Base-by-base conservation (phyloP, 2,797 vertebrate species). In the Helicolenus hilgendorfi region DNA sequence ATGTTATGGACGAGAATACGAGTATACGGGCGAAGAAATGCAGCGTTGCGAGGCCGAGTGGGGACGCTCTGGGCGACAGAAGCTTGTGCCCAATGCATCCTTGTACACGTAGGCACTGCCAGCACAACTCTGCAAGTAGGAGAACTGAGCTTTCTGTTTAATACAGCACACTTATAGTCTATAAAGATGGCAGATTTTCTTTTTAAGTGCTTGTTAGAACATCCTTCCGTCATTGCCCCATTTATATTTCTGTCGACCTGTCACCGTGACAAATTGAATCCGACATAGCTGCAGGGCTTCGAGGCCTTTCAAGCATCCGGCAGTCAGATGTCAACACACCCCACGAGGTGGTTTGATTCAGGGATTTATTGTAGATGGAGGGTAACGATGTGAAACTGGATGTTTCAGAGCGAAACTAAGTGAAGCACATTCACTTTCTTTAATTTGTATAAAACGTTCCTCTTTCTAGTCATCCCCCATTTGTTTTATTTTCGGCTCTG, bases 321-420 rank as follows among this genome's bases (percentile, higher is more conserved):
- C 24, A 26, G 7, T n/a, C 22, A 11, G 14, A 60, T 45, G 15
- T 63, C 53, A 80, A 33, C 77, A 62, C 1, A n/a, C 4, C 8
- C 1, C 3, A 35, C 1, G 5, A 38, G 2, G 7, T 4, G 0
- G 8, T 1, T 10, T 6, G 4, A 26, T 27, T 27, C 4, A 35
- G 1, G 1, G n/a, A 24, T 27, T 67, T 20, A 55, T 1, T 55
- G 41, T 27, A 14, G n/a, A 22, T 49, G 59, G 49, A 72, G 56
- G 3, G 79, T 5, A 58, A 11, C 7, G 11, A 41, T 18, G 49
- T 84, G 65, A 63, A 82, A 65, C 77, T 62, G 33, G 31, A 41
- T 56, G 71, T 63, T 18, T 90, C n/a, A 20, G 41, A 65, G 31
- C 45, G 0, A 62, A 71, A 35, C 49, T 76, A 41, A 72, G 2